phyloP scores from a whole-genome alignment of 2,113 vertebrate genomes.

The Channa maculata region DNA sequence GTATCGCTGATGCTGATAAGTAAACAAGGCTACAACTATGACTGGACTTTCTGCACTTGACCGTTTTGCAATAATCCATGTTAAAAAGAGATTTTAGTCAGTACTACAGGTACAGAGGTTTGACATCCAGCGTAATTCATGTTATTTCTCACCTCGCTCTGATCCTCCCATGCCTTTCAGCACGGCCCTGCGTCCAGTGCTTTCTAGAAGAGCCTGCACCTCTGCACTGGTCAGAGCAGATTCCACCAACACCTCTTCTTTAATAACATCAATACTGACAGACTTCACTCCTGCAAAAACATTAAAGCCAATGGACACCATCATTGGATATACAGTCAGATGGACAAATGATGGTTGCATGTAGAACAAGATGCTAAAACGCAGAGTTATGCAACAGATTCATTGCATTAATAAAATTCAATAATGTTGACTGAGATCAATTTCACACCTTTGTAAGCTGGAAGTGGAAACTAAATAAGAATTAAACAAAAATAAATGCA shows the following conservation, averaged over 20 bases:
- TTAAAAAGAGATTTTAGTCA: background rate
- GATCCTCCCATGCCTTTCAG: slow-evolving; percentile 88
- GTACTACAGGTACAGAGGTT: background rate
- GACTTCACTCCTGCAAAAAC: slow-evolving; percentile 80
- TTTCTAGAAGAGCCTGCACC: slow-evolving; percentile 87
- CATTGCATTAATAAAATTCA: too few relatives aligned
- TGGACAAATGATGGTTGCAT: too few relatives aligned
- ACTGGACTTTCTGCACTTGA: background rate
- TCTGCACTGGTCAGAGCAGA: slow-evolving; percentile 81
- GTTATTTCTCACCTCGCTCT: slow-evolving; percentile 70
- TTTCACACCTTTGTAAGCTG: too few relatives aligned
- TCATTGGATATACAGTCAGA: background rate
- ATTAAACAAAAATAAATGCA: too few relatives aligned
- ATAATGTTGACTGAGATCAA: too few relatives aligned
- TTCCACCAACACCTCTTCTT: slow-evolving; percentile 88
- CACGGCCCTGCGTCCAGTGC: slow-evolving; percentile 85
- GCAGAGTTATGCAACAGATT: too few relatives aligned
- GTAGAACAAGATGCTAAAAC: too few relatives aligned
- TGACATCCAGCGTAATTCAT: too few relatives aligned
- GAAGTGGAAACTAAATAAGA: too few relatives aligned
- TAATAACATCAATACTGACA: slow-evolving; percentile 81
- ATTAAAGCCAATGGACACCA: background rate
- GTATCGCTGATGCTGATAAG: too few relatives aligned
- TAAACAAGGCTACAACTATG: background rate
- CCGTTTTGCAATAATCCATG: background rate